Base-by-base conservation (phyloP, 2,888 invertebrate species). In the Apocheima hispidaria region DNA sequence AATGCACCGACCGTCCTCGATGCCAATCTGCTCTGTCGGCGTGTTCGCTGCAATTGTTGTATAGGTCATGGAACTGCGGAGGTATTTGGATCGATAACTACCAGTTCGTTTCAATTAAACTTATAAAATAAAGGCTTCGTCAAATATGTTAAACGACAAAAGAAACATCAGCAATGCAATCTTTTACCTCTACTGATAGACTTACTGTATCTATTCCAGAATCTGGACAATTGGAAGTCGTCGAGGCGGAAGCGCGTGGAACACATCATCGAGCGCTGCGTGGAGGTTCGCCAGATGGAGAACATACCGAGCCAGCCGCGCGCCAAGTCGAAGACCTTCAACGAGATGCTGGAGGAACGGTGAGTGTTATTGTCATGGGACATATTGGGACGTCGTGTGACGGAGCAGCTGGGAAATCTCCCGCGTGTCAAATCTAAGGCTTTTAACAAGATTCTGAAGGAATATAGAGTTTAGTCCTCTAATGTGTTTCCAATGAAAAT, bases 151-250 rank as follows among this genome's bases (percentile, higher is more conserved):
- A 5, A 7, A 26, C 26, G 26, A 26, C 6, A 0, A 7, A 26
- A 26, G 0, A 26, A 26, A 26, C n/a, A n/a, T n/a, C n/a, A n/a
- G n/a, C n/a, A n/a, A n/a, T n/a, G n/a, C n/a, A 10, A 30, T 30
- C 12, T 2, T 12, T 20, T 23, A 21, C 14, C 3, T 40, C 18
- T 41, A 9, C n/a, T 28, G 9, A 28, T 30, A 18, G n/a, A 30
- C 4, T 12, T 7, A 44, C 26, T 16, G 26, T 40, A 12, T 46
- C 18, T 40, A 2, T 52, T 54, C 12, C 88, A 98, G 97, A 98
- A 98, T 93, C 93, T 98, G 92, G 97, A 98, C 91, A 97, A 96
- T 88, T 98, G 98, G 98, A 98, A 98, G 93, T 97, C 96, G 72
- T 97, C 97, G 70, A 94, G 98, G 78, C 95, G 98, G 94, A 97